phyloP scores from a whole-genome alignment of 1,140 invertebrate species.

The Galendromus occidentalis region DNA sequence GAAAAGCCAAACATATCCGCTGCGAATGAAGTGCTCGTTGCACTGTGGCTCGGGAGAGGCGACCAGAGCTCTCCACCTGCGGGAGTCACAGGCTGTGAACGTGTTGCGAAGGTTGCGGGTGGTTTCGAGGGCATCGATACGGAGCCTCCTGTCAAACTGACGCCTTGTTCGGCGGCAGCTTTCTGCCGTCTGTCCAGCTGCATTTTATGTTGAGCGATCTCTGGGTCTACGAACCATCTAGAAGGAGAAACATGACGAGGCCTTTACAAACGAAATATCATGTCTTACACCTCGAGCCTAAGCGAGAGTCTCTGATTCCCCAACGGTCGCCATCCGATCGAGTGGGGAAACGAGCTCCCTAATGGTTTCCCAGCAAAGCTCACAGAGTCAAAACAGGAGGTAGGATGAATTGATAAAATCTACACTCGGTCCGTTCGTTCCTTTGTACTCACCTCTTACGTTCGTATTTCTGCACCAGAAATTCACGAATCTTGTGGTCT shows the following conservation, averaged over 20 bases:
- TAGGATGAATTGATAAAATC: too few relatives aligned
- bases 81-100: background rate
- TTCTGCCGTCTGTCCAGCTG: conserved; percentile 1
- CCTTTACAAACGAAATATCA: background rate
- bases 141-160: background rate
- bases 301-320: background rate
- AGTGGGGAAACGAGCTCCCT: too few relatives aligned
- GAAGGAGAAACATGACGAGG: background rate
- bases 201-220: conserved; percentile 21
- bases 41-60: background rate
- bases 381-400: too few relatives aligned
- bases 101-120: background rate
- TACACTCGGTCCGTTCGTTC: too few relatives aligned
- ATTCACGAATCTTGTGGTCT: conserved; percentile 68
- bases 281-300: background rate
- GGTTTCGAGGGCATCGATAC: conserved; percentile 1
- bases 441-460: conserved; percentile 42
- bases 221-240: conserved; percentile 44
- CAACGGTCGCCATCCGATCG: background rate
- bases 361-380: too few relatives aligned
- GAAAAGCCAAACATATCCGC: background rate
- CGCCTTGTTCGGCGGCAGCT: background rate
- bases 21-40: background rate
- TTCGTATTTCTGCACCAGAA: conserved; percentile 84
- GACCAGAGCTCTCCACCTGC: background rate